phyloP scores from a whole-genome alignment of 2,113 vertebrate genomes.

The Larimichthys polyactis region DNA sequence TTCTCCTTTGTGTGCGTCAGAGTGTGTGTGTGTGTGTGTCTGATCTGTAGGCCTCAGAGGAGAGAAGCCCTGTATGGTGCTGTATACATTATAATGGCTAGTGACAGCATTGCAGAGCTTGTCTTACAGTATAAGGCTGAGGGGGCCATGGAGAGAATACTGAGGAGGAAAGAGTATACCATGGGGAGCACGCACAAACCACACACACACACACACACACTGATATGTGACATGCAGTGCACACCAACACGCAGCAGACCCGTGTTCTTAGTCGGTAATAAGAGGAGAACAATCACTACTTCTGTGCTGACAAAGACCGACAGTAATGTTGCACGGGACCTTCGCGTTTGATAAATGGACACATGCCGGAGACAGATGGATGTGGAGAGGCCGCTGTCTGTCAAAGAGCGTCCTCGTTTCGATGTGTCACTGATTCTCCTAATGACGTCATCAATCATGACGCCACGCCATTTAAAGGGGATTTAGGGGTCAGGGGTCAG shows the following conservation, averaged over 20 bases:
- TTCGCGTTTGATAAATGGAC: slow-evolving; percentile 32
- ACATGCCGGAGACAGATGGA: slow-evolving; percentile 27
- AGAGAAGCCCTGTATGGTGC: slow-evolving; percentile 42
- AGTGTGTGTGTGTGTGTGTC: slow-evolving; percentile 40
- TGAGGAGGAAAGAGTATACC: slow-evolving; percentile 30
- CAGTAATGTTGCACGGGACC: slow-evolving; percentile 13
- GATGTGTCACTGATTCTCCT: slow-evolving; percentile 50
- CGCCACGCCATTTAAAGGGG: slow-evolving; percentile 12
- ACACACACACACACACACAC: slow-evolving; percentile 2
- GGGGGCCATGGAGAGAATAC: slow-evolving; percentile 49
- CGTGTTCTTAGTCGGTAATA: slow-evolving; percentile 5
- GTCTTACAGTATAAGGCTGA: slow-evolving; percentile 49
- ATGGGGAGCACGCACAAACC: slow-evolving; percentile 14
- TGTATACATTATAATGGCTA: slow-evolving; percentile 60
- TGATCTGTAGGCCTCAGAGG: slow-evolving; percentile 44
- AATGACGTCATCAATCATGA: slow-evolving; percentile 66
- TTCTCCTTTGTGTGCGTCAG: slow-evolving; percentile 17
- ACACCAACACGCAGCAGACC: neutral
- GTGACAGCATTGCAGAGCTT: slow-evolving; percentile 60
- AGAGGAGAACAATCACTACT: slow-evolving; percentile 7
- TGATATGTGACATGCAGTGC: neutral
- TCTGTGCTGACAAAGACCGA: slow-evolving; percentile 18
- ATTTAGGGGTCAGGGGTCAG: slow-evolving; percentile 66
- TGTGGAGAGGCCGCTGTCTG: slow-evolving; percentile 34
- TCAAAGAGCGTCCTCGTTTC: slow-evolving; percentile 51